A percentile compares a stretch with the other conserved stretches of the same genome.
Conservation (phyloP, 2,113 vertebrate genomes). For the Coptodon rendalli region DNA sequence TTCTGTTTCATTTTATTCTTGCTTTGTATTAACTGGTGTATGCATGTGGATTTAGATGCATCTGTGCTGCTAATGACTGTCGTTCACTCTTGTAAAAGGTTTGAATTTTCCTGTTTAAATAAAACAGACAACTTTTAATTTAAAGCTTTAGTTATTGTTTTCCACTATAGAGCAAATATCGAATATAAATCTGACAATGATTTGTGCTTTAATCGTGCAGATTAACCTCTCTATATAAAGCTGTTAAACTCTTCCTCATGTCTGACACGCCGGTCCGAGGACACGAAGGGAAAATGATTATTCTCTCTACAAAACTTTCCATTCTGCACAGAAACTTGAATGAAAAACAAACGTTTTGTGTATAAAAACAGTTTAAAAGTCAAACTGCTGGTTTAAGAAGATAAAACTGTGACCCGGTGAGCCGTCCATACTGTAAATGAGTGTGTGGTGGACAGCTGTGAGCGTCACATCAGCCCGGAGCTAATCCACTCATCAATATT, state of each 20-base stretch:
- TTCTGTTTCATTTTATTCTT: not conserved
- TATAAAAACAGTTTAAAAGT: not conserved
- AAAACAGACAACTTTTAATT: not conserved
- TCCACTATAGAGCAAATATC: not conserved
- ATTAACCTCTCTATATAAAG: not conserved
- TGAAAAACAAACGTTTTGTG: not conserved
- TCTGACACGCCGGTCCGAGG: accelerated
- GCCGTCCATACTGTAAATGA: not conserved
- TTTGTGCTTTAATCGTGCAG: not conserved
- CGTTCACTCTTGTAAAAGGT: not conserved
- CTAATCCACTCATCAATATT: constrained; percentile 6
- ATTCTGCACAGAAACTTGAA: not conserved
- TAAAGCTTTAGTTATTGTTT: not conserved
- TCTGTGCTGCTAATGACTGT: not conserved
- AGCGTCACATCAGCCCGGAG: not conserved
- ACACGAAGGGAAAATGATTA: not conserved
- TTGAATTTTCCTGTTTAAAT: not conserved
- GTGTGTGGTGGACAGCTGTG: not conserved
- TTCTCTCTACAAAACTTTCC: accelerated
- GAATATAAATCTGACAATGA: not conserved
- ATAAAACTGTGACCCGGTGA: accelerated
- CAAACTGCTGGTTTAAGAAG: not conserved
- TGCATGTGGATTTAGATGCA: not conserved
- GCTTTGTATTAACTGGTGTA: not conserved
- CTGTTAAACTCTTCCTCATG: accelerated